These are phyloP conservation scores for Protaetia brevitarsis DNA, from an alignment of 1,140 invertebrate genomes.

Conservation along the genomic window DNA sequence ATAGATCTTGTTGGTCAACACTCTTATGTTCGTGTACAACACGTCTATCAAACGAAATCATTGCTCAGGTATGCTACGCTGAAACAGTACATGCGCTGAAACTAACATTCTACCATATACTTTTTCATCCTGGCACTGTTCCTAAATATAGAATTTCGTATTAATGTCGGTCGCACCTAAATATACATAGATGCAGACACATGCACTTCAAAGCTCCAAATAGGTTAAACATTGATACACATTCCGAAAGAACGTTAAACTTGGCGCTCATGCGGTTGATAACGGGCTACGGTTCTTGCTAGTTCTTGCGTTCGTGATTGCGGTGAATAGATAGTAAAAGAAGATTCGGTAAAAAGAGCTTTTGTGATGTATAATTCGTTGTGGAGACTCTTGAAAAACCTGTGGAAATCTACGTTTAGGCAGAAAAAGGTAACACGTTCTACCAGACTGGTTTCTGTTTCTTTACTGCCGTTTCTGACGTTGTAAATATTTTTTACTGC, in stretches of 20 bases:
- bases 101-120: background rate
- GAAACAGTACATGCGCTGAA: too few species aligned
- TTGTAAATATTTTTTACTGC: too few species aligned
- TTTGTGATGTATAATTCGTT: background rate
- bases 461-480: too few species aligned
- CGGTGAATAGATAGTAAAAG: background rate
- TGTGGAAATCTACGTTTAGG: constrained; percentile 2
- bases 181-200: constrained; percentile 9
- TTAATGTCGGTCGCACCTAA: constrained; percentile 7
- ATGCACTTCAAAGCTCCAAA: constrained; percentile 9
- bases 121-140: background rate
- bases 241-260: constrained; percentile 8
- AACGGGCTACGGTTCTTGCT: background rate
- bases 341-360: background rate
- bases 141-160: constrained; percentile 12
- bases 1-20: too few species aligned
- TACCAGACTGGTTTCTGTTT: too few species aligned
- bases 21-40: too few species aligned
- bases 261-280: background rate
- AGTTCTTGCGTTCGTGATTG: background rate
- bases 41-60: too few species aligned
- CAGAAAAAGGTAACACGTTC: background rate
- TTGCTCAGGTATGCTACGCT: too few species aligned
- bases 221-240: constrained; percentile 9
- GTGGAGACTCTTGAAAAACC: background rate